Percentiles rank a stretch among this genome's conserved stretches.
phyloP scores from a whole-genome alignment of 2,888 invertebrate genomes.

The Camponotus fellah region DNA sequence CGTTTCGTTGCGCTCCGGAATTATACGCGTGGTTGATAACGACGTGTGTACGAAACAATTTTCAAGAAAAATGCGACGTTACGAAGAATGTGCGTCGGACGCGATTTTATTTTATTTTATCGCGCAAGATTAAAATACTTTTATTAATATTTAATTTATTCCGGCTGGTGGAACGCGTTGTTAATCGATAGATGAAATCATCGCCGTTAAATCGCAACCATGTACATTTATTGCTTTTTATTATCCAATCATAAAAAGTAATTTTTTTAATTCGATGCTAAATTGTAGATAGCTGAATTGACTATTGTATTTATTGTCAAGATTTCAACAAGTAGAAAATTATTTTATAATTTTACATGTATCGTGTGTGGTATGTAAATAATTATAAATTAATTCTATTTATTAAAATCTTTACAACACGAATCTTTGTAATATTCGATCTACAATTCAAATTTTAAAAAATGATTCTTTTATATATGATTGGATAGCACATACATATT shows the following conservation, averaged over 20 bases:
- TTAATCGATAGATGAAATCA: background rate
- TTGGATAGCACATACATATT: too few relatives aligned
- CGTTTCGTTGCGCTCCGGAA: constrained; percentile 2
- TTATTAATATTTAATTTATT: background rate
- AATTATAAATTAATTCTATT: too few relatives aligned
- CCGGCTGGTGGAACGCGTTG: too few relatives aligned
- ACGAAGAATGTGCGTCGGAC: too few relatives aligned
- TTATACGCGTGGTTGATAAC: constrained; percentile 4
- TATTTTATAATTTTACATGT: background rate
- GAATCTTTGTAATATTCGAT: too few relatives aligned
- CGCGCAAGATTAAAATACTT: background rate
- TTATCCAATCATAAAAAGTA: background rate
- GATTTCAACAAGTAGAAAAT: background rate
- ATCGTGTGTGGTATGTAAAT: too few relatives aligned
- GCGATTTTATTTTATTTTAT: background rate
- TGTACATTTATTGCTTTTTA: background rate
- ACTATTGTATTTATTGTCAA: too few relatives aligned
- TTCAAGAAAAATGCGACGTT: background rate
- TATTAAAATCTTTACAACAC: too few relatives aligned
- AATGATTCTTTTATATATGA: too few relatives aligned
- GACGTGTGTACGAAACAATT: background rate
- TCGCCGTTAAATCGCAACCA: background rate
- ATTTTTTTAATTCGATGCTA: background rate
- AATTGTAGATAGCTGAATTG: background rate
- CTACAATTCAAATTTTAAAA: too few relatives aligned